phyloP scores from a whole-genome alignment of 2,888 invertebrate genomes.

The Piscicola geometra region DNA sequence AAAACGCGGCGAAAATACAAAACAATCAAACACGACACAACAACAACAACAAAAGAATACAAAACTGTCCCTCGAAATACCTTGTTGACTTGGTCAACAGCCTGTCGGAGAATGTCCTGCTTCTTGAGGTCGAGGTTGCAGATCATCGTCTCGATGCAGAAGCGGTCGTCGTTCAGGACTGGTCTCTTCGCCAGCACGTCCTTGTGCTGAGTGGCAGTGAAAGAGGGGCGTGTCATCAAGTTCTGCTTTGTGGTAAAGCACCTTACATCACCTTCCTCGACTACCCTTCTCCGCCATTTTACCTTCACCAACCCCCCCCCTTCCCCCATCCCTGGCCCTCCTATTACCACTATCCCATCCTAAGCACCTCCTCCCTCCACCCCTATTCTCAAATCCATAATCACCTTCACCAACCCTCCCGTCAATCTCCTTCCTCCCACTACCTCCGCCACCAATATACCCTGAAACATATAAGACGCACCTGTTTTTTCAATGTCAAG shows the following conservation, averaged over 20 bases:
- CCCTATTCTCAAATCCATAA: too few species aligned
- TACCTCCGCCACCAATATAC: neutral
- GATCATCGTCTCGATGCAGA: conserved; percentile 72
- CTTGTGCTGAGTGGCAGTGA: conserved; percentile 59
- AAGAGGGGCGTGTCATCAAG: too few species aligned
- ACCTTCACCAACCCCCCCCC: too few species aligned
- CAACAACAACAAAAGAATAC: neutral
- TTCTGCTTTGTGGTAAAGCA: too few species aligned
- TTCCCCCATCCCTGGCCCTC: too few species aligned
- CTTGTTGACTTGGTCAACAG: conserved; percentile 77
- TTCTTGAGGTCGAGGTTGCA: conserved; percentile 85
- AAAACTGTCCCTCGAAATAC: conserved; percentile 46
- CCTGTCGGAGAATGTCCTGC: conserved; percentile 71
- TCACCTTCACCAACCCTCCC: too few species aligned
- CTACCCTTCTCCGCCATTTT: too few species aligned
- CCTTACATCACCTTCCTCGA: too few species aligned
- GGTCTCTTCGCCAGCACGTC: conserved; percentile 68
- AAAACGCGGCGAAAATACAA: neutral
- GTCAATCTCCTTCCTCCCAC: neutral
- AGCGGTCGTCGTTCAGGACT: conserved; percentile 71
- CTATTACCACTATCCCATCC: too few species aligned
- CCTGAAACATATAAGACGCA: too few species aligned
- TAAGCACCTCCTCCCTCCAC: too few species aligned
- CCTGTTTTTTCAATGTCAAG: too few species aligned
- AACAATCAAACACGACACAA: neutral